Percentiles rank a stretch among this genome's conserved stretches.
These are phyloP conservation scores for Spialia ferax DNA, from an alignment of 2,888 invertebrate species.

Conservation along the genomic window DNA sequence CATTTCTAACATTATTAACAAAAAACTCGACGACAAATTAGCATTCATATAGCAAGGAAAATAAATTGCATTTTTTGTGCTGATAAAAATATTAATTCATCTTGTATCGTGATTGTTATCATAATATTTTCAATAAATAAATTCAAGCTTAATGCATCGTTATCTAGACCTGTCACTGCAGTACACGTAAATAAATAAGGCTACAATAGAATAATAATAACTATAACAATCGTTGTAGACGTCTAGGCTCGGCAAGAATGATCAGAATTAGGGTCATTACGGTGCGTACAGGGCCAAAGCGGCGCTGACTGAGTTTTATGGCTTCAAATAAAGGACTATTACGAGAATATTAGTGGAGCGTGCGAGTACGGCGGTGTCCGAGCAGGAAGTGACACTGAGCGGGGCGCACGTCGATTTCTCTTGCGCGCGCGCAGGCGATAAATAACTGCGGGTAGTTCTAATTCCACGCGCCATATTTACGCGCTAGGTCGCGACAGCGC, in stretches of 20 bases:
- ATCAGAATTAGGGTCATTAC: conserved; percentile 28
- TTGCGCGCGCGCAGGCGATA: conserved; percentile 57
- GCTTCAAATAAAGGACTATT: conserved; percentile 70
- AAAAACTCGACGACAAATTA: conserved; percentile 17
- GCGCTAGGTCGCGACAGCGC: conserved; percentile 59
- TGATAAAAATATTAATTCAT: conserved; percentile 3
- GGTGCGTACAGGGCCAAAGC: conserved; percentile 30
- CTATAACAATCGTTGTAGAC: conserved; percentile 10
- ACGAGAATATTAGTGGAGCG: conserved; percentile 60
- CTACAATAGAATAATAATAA: conserved; percentile 13
- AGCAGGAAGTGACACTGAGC: conserved; percentile 72
- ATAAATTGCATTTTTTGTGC: background rate
- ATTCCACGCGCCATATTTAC: conserved; percentile 80
- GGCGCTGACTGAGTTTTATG: conserved; percentile 66
- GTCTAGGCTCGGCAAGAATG: conserved; percentile 14
- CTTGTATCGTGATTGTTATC: conserved; percentile 10
- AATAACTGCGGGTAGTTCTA: conserved; percentile 81
- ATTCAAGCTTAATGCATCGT: background rate
- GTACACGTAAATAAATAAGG: conserved; percentile 21
- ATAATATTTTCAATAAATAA: conserved; percentile 16
- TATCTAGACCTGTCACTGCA: background rate
- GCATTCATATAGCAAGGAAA: background rate
- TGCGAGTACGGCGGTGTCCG: conserved; percentile 61
- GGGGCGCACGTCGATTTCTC: conserved; percentile 55
- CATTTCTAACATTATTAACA: conserved; percentile 24